A percentile compares a stretch with the other conserved stretches of the same genome.
Evolutionary conservation across 2,797 vertebrate genomes (phyloP).

Genomic region (Chelon labrosus): DNA sequence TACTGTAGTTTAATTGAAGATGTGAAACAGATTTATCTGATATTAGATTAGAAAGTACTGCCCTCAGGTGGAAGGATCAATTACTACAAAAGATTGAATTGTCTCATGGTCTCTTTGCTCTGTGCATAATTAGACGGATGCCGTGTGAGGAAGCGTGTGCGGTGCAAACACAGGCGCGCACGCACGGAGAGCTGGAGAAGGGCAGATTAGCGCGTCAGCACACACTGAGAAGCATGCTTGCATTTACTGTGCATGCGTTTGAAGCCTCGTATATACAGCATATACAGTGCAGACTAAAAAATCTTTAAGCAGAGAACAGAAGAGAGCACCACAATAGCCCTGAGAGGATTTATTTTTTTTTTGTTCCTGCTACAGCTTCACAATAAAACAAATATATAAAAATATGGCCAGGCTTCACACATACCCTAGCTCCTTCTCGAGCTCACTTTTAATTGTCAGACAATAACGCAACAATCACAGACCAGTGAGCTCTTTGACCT

Average conservation of each 20-base stretch:
- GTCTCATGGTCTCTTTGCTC: constrained; percentile 68
- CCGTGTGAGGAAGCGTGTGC: constrained; percentile 33
- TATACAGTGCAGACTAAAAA: not conserved
- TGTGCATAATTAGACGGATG: constrained; percentile 68
- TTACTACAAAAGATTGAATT: constrained; percentile 83
- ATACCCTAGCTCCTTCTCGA: constrained; percentile 6
- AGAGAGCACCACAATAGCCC: not conserved
- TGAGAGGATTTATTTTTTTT: not conserved
- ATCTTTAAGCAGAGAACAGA: not conserved
- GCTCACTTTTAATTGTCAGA: constrained; percentile 18
- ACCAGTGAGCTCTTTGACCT: constrained; percentile 41
- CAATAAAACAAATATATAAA: not conserved
- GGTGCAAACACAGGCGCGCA: constrained; percentile 17
- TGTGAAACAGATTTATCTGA: constrained; percentile 76
- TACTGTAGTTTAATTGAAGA: constrained; percentile 77
- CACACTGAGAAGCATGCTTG: not conserved
- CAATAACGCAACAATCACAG: constrained; percentile 23
- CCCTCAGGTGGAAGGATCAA: constrained; percentile 87
- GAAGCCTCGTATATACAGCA: not conserved
- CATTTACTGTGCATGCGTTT: not conserved
- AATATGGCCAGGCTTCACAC: not conserved
- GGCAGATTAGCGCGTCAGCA: not conserved
- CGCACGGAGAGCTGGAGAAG: not conserved
- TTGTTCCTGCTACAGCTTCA: not conserved
- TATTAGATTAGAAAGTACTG: constrained; percentile 87